Conservation (phyloP, 2,797 vertebrate species). For the Poecilia picta region DNA sequence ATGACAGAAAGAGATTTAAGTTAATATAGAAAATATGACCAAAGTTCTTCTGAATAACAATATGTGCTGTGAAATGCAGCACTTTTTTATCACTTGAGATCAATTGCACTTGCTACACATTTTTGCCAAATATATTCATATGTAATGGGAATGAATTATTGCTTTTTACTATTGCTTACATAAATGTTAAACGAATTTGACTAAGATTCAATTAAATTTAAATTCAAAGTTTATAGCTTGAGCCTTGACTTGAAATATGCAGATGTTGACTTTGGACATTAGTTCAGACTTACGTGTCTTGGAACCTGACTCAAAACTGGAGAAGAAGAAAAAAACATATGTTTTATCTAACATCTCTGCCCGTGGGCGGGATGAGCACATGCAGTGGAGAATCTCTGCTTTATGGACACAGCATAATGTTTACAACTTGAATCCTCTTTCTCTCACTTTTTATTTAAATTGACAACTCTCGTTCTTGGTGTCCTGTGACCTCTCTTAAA, state of each 20-base stretch:
- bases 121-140: not conserved
- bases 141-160: too few species aligned
- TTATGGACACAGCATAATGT: not conserved
- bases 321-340: too few species aligned
- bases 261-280: not conserved
- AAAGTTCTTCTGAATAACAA: not conserved
- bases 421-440: not conserved
- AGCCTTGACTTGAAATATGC: not conserved
- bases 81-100: not conserved
- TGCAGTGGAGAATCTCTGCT: not conserved
- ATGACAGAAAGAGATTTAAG: not conserved
- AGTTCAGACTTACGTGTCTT: not conserved
- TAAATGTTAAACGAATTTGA: too few species aligned
- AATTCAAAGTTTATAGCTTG: not conserved
- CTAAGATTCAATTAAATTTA: not conserved
- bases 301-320: not conserved
- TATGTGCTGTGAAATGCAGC: not conserved
- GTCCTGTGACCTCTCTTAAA: conserved; percentile 53
- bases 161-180: too few species aligned
- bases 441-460: conserved; percentile 27
- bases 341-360: not conserved
- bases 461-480: conserved; percentile 45
- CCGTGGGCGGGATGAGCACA: not conserved
- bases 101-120: not conserved
- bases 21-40: not conserved